phyloP scores from a whole-genome alignment of 2,113 vertebrate species.

The Brienomyrus longianalis region DNA sequence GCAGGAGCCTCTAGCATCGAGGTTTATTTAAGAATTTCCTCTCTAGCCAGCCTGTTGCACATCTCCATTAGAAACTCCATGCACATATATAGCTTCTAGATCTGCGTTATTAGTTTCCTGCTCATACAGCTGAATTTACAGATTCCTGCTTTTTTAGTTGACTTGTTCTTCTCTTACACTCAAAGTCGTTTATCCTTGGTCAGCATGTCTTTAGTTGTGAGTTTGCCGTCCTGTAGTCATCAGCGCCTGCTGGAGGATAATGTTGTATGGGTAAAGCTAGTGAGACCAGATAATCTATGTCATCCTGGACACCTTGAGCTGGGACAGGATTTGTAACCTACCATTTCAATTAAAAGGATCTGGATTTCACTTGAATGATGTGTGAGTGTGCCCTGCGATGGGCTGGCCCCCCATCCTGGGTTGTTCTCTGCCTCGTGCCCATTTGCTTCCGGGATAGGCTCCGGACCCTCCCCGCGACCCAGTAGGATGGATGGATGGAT shows the following conservation, averaged over 20 bases:
- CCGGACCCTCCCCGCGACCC: too few relatives aligned
- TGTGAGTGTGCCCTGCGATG: too few relatives aligned
- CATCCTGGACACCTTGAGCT: too few relatives aligned
- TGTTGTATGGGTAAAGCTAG: not conserved
- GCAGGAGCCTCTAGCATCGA: not conserved
- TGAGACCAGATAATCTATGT: too few relatives aligned
- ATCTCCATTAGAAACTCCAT: not conserved
- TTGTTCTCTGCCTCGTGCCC: too few relatives aligned
- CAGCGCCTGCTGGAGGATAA: not conserved
- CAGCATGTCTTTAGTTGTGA: not conserved
- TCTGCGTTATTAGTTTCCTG: not conserved
- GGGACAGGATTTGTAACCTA: too few relatives aligned
- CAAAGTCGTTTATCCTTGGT: not conserved
- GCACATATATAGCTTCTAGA: not conserved
- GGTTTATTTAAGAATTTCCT: not conserved
- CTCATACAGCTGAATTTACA: not conserved
- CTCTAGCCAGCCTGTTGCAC: not conserved
- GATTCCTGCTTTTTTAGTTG: not conserved
- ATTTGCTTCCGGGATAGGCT: too few relatives aligned
- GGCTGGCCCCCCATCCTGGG: too few relatives aligned
- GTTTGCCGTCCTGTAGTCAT: not conserved
- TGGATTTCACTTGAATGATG: too few relatives aligned
- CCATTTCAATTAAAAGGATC: too few relatives aligned
- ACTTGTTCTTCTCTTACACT: not conserved
- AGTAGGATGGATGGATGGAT: too few relatives aligned